Conservation (phyloP, 2,797 vertebrate genomes). For the Vultur gryphus region DNA sequence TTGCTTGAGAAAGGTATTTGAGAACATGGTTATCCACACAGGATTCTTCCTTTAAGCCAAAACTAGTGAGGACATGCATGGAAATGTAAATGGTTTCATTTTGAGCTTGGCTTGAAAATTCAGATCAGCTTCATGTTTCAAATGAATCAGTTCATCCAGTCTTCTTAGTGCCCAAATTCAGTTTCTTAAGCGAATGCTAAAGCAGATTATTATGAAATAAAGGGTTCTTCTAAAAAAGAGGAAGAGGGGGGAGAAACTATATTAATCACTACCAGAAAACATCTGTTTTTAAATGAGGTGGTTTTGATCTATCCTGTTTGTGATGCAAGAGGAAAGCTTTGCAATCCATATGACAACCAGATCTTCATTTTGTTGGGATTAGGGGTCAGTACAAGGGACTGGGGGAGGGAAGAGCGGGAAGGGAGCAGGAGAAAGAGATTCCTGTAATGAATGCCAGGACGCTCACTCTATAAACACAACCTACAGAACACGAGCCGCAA, state of each 20-base stretch:
- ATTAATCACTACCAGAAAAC: constrained; percentile 62
- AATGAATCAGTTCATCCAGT: not conserved
- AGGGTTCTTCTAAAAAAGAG: not conserved
- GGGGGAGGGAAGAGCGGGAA: not conserved
- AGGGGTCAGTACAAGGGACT: constrained; percentile 33
- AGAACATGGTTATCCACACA: not conserved
- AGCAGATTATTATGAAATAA: constrained; percentile 34
- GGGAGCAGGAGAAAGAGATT: not conserved
- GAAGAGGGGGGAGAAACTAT: not conserved
- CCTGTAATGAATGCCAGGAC: constrained; percentile 44
- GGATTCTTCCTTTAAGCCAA: not conserved
- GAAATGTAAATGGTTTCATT: constrained; percentile 10
- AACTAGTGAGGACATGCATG: not conserved
- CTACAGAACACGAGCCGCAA: not conserved
- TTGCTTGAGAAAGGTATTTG: not conserved
- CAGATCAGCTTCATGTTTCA: not conserved
- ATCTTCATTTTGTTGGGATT: constrained; percentile 65
- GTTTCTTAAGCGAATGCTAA: not conserved
- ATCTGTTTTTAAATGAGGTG: constrained; percentile 57
- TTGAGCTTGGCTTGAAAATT: not conserved
- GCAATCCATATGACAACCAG: constrained; percentile 61
- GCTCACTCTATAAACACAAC: not conserved
- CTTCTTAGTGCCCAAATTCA: not conserved
- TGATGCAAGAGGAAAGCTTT: constrained; percentile 57
- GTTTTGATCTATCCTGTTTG: constrained; percentile 56